phyloP scores from a whole-genome alignment of 2,797 vertebrate genomes.

The Xyrichtys novacula region DNA sequence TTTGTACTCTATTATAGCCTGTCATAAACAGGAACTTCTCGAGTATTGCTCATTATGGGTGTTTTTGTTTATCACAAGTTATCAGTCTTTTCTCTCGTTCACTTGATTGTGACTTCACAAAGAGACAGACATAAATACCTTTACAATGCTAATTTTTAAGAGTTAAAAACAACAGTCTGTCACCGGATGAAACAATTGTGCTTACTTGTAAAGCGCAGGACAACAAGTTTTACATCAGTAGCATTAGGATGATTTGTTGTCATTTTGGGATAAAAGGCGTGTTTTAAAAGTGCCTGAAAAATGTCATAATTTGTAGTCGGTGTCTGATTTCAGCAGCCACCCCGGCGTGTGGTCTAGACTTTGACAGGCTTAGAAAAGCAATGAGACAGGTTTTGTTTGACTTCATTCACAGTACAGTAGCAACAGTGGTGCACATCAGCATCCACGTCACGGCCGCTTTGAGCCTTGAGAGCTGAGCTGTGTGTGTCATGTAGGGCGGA shows the following conservation, averaged over 20 bases:
- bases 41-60: not conserved
- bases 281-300: not conserved
- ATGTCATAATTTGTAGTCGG: constrained; percentile 15
- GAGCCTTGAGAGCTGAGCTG: constrained; percentile 45
- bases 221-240: not conserved
- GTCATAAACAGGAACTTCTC: not conserved
- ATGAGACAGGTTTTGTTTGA: constrained; percentile 38
- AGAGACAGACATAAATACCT: not conserved
- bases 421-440: constrained; percentile 26
- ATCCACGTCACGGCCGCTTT: constrained; percentile 39
- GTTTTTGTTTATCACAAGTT: not conserved
- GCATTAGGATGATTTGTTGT: not conserved
- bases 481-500: constrained; percentile 71
- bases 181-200: not conserved
- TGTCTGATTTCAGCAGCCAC: constrained; percentile 19
- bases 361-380: constrained; percentile 33
- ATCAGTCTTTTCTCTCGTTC: not conserved
- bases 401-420: constrained; percentile 4
- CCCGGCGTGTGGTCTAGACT: constrained; percentile 25
- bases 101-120: not conserved
- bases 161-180: not conserved
- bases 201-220: not conserved
- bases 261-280: not conserved
- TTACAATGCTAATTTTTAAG: not conserved
- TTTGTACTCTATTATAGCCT: too few relatives aligned